Base-by-base conservation (phyloP, 1,140 invertebrate species). In the Drosophila repleta region DNA sequence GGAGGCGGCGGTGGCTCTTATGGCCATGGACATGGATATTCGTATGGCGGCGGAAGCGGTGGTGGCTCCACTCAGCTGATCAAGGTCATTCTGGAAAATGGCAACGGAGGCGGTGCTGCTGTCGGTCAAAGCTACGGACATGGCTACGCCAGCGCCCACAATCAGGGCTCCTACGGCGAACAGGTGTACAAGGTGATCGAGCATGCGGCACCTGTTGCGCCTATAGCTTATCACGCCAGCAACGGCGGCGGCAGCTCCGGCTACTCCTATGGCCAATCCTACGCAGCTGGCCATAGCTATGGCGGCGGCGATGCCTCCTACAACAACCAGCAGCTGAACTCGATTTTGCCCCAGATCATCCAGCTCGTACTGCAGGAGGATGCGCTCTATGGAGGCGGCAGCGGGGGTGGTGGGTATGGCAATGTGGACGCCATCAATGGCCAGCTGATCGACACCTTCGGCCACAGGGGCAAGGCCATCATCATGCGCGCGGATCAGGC, bases 121-220 rank as follows among this genome's bases (percentile, higher is more conserved):
- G 51, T 55, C 24, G 76, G 61, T 1, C 45, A 68, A 17, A 49
- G 61, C 39, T 68, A 85, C 20, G 62, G 61, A 2, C 66, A 81
- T 21, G 69, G 49, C n/a, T 62, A 78, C 55, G 65, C 48, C 18
- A 51, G 51, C 35, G 71, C 48, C 2, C 69, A 76, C 43, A 32
- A 18, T 24, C 75, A 79, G 0, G 55, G 39, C 8, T 53, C 46
- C 53, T 57, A 75, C 17, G 75, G 72, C 39, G 74, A 75, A 5
- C 82, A 90, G 52, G 64, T 90, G 21, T 90, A 58, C 67, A 90
- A 90, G 66, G 62, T 90, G 41, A 90, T 90, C 13, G 82, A 88
- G 48, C 76, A 90, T 20, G 61, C 77, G 13, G 53, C 76, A 2
- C 75, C 67, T n/a, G 52, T 24, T 0, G 66, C 45, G 1, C 63